phyloP scores from a whole-genome alignment of 2,797 vertebrate genomes.

The Cyprinodon diabolis region DNA sequence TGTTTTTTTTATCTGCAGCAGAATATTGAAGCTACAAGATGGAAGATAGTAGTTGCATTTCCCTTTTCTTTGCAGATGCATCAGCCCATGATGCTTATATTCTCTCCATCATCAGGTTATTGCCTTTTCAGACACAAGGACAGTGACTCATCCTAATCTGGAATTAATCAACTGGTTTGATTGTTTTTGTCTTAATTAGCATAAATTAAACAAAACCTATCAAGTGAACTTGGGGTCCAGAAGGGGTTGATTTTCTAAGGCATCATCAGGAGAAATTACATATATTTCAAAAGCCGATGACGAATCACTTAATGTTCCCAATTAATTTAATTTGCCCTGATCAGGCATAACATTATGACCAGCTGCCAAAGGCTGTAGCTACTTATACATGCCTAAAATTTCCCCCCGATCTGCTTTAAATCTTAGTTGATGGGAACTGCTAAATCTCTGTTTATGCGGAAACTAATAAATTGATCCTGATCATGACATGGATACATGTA shows the following conservation, averaged over 20 bases:
- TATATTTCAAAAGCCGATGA: background rate
- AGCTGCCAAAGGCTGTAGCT: background rate
- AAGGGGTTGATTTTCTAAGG: background rate
- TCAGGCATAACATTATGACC: constrained; percentile 5
- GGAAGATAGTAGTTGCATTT: constrained; percentile 39
- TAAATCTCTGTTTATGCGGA: too few species aligned
- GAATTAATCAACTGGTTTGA: background rate
- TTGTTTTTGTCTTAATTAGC: background rate
- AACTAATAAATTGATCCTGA: too few species aligned
- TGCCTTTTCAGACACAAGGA: constrained; percentile 14
- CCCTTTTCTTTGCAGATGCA: constrained; percentile 35
- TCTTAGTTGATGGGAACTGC: too few species aligned
- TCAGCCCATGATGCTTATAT: constrained; percentile 29
- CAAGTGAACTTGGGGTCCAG: too few species aligned
- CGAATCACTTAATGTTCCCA: background rate
- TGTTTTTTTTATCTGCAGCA: constrained; percentile 10
- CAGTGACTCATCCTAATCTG: background rate
- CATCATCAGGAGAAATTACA: background rate
- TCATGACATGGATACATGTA: too few species aligned
- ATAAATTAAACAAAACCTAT: background rate
- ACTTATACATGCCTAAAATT: too few species aligned
- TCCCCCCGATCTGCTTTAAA: too few species aligned
- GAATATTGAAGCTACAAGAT: constrained; percentile 19
- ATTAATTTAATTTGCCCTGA: background rate
- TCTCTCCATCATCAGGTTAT: constrained; percentile 6